Percentiles rank a stretch among this genome's conserved stretches.
Conservation (phyloP, 2,797 vertebrate genomes). For the Amphiprion clarkii region DNA sequence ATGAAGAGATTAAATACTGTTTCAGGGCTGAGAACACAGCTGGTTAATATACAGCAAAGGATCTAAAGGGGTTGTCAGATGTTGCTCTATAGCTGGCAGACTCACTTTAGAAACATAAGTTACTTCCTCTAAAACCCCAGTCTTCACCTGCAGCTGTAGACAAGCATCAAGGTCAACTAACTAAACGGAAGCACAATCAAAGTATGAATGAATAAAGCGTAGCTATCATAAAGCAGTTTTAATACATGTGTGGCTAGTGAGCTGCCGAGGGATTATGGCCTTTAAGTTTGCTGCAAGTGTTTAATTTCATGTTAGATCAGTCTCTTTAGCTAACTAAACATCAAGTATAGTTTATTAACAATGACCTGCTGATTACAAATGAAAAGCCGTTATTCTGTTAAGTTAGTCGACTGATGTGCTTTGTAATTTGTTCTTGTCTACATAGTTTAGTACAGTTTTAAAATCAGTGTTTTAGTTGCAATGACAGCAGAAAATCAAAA, state of each 20-base stretch:
- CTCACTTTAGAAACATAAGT: conserved; percentile 33
- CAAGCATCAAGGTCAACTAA: conserved; percentile 58
- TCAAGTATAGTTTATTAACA: conserved; percentile 8
- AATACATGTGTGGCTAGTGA: neutral
- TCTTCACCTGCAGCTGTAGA: conserved; percentile 33
- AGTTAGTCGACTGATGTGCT: conserved; percentile 2
- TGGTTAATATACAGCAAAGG: conserved; percentile 42
- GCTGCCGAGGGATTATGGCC: neutral
- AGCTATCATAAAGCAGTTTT: conserved; percentile 2
- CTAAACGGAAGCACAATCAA: conserved; percentile 19
- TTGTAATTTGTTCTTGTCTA: conserved; percentile 16
- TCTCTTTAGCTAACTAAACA: neutral
- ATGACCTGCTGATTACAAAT: neutral
- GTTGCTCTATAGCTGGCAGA: conserved; percentile 28
- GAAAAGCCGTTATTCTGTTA: conserved; percentile 4
- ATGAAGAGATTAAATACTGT: conserved; percentile 33
- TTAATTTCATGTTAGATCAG: neutral
- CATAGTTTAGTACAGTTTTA: conserved; percentile 18
- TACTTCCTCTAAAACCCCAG: conserved; percentile 52
- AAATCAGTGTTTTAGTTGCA: conserved; percentile 34
- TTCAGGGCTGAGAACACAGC: conserved; percentile 64
- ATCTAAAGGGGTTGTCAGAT: conserved; percentile 33
- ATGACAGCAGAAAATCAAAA: conserved; percentile 54
- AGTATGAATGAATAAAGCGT: neutral
- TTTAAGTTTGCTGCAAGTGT: neutral